Conservation (phyloP, 2,888 invertebrate species). For the Amphipoea oculea region DNA sequence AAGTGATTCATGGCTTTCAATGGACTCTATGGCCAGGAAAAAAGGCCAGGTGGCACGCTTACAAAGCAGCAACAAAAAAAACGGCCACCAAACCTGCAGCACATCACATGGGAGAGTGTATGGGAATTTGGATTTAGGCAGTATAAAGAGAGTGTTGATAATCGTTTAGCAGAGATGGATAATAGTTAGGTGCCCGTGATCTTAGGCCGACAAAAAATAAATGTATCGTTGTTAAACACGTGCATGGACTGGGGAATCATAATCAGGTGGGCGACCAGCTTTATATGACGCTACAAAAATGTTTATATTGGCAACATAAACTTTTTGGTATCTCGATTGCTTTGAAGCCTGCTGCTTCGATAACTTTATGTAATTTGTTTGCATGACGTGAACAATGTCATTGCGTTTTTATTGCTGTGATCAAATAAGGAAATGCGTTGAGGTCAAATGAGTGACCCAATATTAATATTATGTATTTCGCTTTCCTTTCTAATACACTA, state of each 20-base stretch:
- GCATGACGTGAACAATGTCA: conserved; percentile 25
- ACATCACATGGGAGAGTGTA: conserved; percentile 60
- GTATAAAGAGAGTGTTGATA: conserved; percentile 72
- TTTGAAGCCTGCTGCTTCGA: conserved; percentile 24
- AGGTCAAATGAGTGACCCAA: not conserved
- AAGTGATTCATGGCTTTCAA: conserved; percentile 85
- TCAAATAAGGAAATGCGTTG: conserved; percentile 21
- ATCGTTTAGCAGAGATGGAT: conserved; percentile 73
- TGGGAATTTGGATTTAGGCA: conserved; percentile 73
- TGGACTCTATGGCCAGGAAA: conserved; percentile 83
- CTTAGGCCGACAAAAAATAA: conserved; percentile 81
- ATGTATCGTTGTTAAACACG: conserved; percentile 85
- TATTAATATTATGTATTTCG: not conserved
- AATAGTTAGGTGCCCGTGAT: conserved; percentile 77
- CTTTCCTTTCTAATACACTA: not conserved
- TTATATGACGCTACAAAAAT: conserved; percentile 73
- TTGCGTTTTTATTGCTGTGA: not conserved
- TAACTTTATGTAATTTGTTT: conserved; percentile 29
- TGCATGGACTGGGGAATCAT: conserved; percentile 82
- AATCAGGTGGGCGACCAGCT: conserved; percentile 84
- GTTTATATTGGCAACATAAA: conserved; percentile 73
- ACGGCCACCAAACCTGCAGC: conserved; percentile 78
- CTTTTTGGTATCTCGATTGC: conserved; percentile 60
- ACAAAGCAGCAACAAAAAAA: conserved; percentile 84
- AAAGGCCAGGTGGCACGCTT: conserved; percentile 88